Evolutionary conservation across 2,797 vertebrate species (phyloP).

Genomic region (Basileuterus tristriatus): DNA sequence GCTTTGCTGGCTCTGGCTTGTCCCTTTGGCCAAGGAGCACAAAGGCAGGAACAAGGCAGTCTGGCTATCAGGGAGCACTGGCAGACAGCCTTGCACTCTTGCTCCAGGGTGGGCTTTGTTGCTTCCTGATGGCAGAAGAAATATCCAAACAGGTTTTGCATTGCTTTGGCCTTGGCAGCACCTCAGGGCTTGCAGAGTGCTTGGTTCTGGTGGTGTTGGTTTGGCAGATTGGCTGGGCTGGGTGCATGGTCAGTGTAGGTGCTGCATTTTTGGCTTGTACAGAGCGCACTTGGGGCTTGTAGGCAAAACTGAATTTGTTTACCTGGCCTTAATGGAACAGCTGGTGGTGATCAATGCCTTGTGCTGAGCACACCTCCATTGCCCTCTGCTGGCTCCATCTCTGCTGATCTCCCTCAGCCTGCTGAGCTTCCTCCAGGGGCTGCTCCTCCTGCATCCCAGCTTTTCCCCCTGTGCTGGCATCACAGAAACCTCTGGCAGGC

Average conservation of each 20-base stretch:
- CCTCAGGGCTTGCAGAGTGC: background rate
- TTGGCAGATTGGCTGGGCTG: background rate
- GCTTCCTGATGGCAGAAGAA: background rate
- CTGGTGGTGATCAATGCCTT: background rate
- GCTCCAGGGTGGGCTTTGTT: background rate
- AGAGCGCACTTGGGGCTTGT: background rate
- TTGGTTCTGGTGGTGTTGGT: background rate
- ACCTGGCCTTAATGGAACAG: background rate
- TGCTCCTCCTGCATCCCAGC: background rate
- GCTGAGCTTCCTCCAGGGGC: accelerated
- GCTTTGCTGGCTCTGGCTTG: background rate
- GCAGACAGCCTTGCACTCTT: background rate
- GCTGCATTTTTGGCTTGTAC: background rate
- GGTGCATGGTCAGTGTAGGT: background rate
- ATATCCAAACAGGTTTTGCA: background rate
- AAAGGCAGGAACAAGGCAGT: background rate
- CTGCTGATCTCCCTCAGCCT: background rate
- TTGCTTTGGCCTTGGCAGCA: background rate
- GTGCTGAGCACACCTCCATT: background rate
- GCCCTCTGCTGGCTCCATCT: constrained; percentile 7
- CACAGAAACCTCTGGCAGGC: background rate
- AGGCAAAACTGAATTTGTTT: background rate
- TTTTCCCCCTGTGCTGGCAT: background rate
- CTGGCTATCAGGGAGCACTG: background rate
- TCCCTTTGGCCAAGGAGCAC: background rate